Conservation (phyloP, 2,113 vertebrate species). For the Phylloscopus trochiloides region DNA sequence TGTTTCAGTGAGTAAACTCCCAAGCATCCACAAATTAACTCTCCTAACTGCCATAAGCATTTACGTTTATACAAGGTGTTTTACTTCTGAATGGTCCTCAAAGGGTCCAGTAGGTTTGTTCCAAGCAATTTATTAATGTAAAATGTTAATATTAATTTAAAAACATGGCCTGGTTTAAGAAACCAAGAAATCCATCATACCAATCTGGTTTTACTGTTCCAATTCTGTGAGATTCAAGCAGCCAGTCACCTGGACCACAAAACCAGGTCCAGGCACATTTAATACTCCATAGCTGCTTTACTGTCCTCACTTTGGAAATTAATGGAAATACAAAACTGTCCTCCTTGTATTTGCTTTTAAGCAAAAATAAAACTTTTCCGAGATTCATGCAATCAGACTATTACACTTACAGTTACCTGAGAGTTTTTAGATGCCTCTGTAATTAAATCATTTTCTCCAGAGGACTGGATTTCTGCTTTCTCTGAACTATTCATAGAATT, state of each 20-base stretch:
- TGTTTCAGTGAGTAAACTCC: not conserved
- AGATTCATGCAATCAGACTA: not conserved
- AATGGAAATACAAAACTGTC: not conserved
- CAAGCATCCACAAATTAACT: not conserved
- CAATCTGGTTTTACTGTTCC: not conserved
- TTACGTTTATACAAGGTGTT: not conserved
- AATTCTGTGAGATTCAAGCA: not conserved
- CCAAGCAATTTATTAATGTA: not conserved
- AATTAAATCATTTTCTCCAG: slow-evolving; percentile 81
- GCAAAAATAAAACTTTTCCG: not conserved
- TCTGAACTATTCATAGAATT: slow-evolving; percentile 83
- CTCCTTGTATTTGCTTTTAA: not conserved
- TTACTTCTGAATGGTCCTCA: not conserved
- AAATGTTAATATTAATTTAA: not conserved
- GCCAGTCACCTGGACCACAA: not conserved
- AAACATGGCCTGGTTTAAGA: not conserved
- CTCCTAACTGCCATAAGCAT: not conserved
- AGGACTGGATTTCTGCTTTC: slow-evolving; percentile 84
- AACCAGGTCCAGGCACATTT: not conserved
- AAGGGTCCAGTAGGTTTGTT: not conserved
- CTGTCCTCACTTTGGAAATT: not conserved
- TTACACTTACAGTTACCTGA: slow-evolving; percentile 81
- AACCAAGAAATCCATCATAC: not conserved
- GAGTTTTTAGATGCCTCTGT: slow-evolving; percentile 85
- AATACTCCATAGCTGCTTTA: not conserved